Evolutionary conservation across 2,797 vertebrate genomes (phyloP).

Genomic region (Molothrus ater): DNA sequence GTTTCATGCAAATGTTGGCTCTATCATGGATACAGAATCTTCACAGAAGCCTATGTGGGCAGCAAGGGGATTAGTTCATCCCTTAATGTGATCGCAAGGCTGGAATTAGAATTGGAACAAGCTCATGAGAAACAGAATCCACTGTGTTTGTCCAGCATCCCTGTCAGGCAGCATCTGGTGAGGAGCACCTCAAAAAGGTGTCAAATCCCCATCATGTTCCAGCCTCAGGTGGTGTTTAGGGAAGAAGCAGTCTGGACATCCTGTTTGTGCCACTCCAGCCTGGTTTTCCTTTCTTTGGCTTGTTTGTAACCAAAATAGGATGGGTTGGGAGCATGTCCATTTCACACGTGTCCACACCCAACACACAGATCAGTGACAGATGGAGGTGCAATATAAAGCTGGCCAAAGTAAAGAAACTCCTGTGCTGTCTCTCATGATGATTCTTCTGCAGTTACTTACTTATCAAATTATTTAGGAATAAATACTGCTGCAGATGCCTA

Average conservation of each 20-base stretch:
- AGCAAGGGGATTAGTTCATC: neutral
- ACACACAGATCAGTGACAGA: neutral
- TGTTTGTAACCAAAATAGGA: neutral
- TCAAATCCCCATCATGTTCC: neutral
- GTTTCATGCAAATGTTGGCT: neutral
- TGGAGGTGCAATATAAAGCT: neutral
- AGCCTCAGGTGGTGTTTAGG: neutral
- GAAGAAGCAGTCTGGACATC: neutral
- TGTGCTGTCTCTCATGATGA: neutral
- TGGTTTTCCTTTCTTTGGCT: neutral
- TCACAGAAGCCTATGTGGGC: neutral
- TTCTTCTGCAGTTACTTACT: neutral
- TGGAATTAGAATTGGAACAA: neutral
- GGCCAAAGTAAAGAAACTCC: neutral
- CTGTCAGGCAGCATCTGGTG: neutral
- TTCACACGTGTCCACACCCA: neutral
- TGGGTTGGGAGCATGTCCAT: neutral
- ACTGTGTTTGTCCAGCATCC: accelerated
- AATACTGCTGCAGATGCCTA: neutral
- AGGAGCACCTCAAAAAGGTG: neutral
- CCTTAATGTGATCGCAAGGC: neutral
- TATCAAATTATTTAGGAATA: neutral
- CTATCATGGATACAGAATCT: neutral
- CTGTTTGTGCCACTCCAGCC: neutral
- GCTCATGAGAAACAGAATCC: neutral